Evolutionary conservation across 2,888 invertebrate genomes (phyloP).

Genomic region (Uloborus plumipes): DNA sequence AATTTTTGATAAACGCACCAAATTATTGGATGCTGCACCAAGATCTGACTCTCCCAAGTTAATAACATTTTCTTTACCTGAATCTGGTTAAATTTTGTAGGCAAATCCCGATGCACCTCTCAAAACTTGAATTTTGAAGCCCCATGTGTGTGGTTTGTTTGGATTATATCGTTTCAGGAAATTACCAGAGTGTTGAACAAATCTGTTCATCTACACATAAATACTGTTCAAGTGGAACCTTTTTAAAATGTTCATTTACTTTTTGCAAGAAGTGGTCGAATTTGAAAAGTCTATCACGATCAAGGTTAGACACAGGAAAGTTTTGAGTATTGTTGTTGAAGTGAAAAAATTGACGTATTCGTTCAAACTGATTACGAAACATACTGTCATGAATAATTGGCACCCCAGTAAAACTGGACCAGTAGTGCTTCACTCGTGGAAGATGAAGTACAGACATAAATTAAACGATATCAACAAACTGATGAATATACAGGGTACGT

Average conservation of each 20-base stretch:
- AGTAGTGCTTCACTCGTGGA: no score
- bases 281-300: constrained; percentile 8
- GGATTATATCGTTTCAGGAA: constrained; percentile 29
- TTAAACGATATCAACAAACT: no score
- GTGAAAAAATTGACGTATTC: no score
- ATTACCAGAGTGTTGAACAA: constrained; percentile 16
- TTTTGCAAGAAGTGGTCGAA: neutral
- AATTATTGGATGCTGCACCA: neutral
- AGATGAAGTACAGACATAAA: no score
- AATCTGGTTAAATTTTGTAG: constrained; percentile 15
- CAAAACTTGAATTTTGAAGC: constrained; percentile 27
- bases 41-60: constrained; percentile 4
- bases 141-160: constrained; percentile 44
- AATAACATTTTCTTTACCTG: constrained; percentile 3
- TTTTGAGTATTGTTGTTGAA: neutral
- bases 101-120: constrained; percentile 34
- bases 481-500: no score
- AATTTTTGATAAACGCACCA: neutral
- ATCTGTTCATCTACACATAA: constrained; percentile 43
- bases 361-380: no score
- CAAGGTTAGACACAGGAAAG: neutral
- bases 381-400: no score
- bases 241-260: neutral
- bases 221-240: neutral
- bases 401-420: no score